Evolutionary conservation across 1,140 invertebrate genomes (phyloP), one percentile per base, ranked within the genome.

Genomic region (Parasteatoda tepidariorum): DNA sequence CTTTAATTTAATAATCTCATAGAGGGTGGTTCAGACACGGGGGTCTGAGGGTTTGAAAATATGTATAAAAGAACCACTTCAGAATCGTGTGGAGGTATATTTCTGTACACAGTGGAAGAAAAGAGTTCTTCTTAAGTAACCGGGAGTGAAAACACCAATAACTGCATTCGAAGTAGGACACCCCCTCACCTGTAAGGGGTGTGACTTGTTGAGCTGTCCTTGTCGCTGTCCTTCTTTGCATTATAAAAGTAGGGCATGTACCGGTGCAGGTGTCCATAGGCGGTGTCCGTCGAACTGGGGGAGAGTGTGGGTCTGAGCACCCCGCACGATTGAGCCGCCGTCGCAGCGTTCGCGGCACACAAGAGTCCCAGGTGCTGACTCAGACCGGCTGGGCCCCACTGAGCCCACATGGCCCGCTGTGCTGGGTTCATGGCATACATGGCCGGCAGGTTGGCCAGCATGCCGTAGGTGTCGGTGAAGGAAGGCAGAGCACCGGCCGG

Each of bases 171-270:
- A n/a, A n/a, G n/a, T n/a, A n/a, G n/a, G n/a, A n/a, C n/a, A n/a
- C n/a, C n/a, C n/a, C n/a, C 18, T 82, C 78, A 82, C 78, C 78
- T 82, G 18, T 66, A 82, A 0, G 78, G 78, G 2, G 78, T 82
- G 22, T 71, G 66, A n/a, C 28, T 71, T 13, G 54, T 48, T 0
- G 78, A 70, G 71, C 66, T 62, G 57, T 82, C 78, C 48, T 82
- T 82, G 38, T 38, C 28, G 18, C 15, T n/a, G 7, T 82, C 78
- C 22, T 24, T 71, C 48, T 73, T 74, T 2, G 57, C 30, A 2
- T 67, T 67, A 26, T 83, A 83, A 26, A 83, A 83, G 57, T 83
- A 83, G 13, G 81, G 81, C 81, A 83, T 83, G 41, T 83, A 83
- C 34, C 81, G 41, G 48, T 83, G 81, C 3, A 83, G 57, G n/a